A percentile compares a stretch with the other conserved stretches of the same genome.
phyloP scores from a whole-genome alignment of 2,888 invertebrate species.

The Cremastobaeus sp. region DNA sequence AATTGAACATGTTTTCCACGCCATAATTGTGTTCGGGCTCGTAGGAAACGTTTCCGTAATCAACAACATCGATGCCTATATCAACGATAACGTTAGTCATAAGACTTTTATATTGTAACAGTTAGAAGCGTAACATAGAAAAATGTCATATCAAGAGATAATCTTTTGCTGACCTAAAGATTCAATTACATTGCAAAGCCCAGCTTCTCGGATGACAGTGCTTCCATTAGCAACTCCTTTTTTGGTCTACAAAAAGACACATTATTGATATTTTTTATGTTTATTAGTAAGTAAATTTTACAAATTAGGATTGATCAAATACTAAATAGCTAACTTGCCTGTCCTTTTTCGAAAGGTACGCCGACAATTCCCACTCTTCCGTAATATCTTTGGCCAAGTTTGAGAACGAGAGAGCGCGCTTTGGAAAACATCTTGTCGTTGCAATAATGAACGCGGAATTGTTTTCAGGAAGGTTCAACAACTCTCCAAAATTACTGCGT shows the following conservation, averaged over 20 bases:
- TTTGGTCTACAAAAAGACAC: conserved; percentile 79
- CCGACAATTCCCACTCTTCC: conserved; percentile 85
- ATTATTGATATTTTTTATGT: not conserved
- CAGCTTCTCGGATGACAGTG: conserved; percentile 82
- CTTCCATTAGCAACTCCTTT: conserved; percentile 86
- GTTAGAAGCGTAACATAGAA: too few species aligned
- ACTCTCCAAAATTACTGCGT: conserved; percentile 29
- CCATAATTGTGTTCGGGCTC: conserved; percentile 68
- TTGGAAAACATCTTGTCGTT: conserved; percentile 68
- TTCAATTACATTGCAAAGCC: conserved; percentile 82
- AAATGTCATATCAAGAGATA: too few species aligned
- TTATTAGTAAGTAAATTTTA: not conserved
- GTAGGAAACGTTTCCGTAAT: conserved; percentile 85
- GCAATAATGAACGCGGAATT: conserved; percentile 28
- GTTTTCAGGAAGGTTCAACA: conserved; percentile 12
- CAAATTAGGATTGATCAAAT: too few species aligned
- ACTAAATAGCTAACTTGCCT: too few species aligned
- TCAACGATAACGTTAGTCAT: too few species aligned
- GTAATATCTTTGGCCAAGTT: conserved; percentile 66
- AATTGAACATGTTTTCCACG: conserved; percentile 84
- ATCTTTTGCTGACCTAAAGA: conserved; percentile 81
- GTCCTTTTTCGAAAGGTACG: conserved; percentile 90
- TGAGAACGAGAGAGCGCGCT: conserved; percentile 56
- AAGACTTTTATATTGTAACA: too few species aligned
- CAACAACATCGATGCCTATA: conserved; percentile 82